Conservation (phyloP, 2,797 vertebrate genomes). For the Loriculus beryllinus region DNA sequence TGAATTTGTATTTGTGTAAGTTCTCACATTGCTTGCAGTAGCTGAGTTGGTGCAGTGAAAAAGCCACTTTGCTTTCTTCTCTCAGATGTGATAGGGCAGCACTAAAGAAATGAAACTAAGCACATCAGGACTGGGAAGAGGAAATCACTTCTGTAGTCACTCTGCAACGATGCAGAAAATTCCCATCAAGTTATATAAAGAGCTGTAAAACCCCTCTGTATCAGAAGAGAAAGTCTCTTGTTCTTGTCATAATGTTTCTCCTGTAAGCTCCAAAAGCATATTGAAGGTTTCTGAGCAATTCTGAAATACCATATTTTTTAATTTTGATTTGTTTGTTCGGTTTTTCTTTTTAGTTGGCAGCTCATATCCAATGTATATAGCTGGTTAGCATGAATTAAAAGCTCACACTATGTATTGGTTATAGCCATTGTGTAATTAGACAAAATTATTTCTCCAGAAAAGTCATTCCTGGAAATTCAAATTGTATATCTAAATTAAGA, state of each 20-base stretch:
- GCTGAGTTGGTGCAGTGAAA: background rate
- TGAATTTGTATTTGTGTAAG: background rate
- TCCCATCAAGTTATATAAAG: background rate
- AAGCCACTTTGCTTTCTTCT: background rate
- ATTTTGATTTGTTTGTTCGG: background rate
- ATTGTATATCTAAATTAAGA: background rate
- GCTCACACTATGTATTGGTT: background rate
- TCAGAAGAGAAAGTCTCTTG: background rate
- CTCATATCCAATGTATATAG: background rate
- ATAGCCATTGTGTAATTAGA: background rate
- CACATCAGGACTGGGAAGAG: background rate
- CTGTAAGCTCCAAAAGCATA: background rate
- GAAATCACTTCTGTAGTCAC: background rate
- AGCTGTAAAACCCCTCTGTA: background rate
- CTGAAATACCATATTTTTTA: background rate
- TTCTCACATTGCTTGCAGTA: background rate
- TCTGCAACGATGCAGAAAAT: background rate
- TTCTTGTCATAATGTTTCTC: background rate
- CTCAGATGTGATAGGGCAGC: background rate
- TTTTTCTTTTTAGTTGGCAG: background rate
- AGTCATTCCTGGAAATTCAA: background rate
- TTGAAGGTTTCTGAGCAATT: background rate
- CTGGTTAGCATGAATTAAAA: background rate
- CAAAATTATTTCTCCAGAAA: background rate
- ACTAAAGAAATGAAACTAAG: background rate